These are phyloP conservation scores for Tetrapedia diversipes DNA, from an alignment of 2,888 invertebrate genomes.

Conservation along the genomic window DNA sequence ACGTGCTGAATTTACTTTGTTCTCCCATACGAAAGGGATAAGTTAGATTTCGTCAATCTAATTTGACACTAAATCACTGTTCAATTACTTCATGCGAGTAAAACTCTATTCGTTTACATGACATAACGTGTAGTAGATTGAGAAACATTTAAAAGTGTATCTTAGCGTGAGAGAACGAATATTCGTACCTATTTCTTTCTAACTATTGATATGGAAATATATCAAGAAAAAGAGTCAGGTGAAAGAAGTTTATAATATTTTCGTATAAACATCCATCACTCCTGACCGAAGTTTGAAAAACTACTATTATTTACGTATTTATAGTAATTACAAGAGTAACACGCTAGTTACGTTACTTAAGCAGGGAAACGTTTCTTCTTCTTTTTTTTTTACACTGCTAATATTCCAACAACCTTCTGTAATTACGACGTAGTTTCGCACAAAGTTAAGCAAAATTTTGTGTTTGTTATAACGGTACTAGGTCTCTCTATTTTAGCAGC, in stretches of 20 bases:
- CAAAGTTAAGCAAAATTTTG: constrained; percentile 32
- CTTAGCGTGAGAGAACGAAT: constrained; percentile 16
- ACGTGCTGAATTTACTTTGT: constrained; percentile 38
- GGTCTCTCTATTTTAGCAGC: constrained; percentile 37
- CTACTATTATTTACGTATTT: constrained; percentile 42
- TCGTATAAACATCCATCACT: constrained; percentile 34
- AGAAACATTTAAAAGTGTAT: constrained; percentile 22
- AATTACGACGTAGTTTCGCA: constrained; percentile 35
- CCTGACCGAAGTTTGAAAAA: constrained; percentile 37
- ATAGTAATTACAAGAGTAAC: constrained; percentile 58
- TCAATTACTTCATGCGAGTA: constrained; percentile 12
- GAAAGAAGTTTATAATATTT: constrained; percentile 33
- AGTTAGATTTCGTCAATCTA: constrained; percentile 21
- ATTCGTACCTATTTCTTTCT: constrained; percentile 16
- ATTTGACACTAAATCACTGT: constrained; percentile 18
- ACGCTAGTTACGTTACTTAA: constrained; percentile 36
- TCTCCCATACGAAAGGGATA: background rate
- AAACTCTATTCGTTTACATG: constrained; percentile 9
- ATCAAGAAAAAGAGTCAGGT: constrained; percentile 20
- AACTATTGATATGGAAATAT: constrained; percentile 26
- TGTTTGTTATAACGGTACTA: constrained; percentile 48
- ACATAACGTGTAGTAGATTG: constrained; percentile 7
- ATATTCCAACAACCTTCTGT: constrained; percentile 25
- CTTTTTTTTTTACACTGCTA: constrained; percentile 21
- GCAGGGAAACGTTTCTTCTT: constrained; percentile 29